These are phyloP conservation scores for Genyomyrus donnyi DNA, from an alignment of 2,113 vertebrate genomes.

Conservation along the genomic window DNA sequence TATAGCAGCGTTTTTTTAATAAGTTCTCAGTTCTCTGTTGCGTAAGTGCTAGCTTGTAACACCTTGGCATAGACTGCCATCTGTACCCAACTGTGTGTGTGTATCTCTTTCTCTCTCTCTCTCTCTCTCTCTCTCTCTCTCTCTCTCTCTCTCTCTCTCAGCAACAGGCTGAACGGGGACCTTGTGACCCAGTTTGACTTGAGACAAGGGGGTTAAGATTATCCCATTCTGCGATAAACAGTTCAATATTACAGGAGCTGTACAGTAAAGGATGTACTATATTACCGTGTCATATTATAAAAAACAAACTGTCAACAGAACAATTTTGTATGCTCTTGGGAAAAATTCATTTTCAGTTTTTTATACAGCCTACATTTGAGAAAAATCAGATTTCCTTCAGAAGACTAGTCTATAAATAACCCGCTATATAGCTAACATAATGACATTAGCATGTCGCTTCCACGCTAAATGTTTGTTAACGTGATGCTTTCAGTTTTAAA, in stretches of 20 bases:
- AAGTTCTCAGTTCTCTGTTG: background rate
- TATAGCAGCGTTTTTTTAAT: background rate
- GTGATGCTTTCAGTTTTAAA: background rate
- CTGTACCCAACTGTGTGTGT: conserved; percentile 19
- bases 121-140: background rate
- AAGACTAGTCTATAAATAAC: background rate
- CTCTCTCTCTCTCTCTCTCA: conserved; percentile 20
- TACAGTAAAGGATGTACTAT: background rate
- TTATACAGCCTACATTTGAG: background rate
- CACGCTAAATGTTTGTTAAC: background rate
- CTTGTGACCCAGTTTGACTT: conserved; percentile 26
- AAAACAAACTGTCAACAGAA: background rate
- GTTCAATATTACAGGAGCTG: background rate
- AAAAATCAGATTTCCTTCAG: background rate
- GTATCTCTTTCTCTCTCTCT: background rate
- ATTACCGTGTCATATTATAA: background rate
- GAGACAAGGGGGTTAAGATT: background rate
- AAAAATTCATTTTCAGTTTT: background rate
- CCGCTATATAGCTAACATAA: background rate
- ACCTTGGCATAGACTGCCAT: conserved; percentile 24
- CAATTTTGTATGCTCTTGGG: background rate
- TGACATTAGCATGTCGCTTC: background rate
- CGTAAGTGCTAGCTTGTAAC: conserved; percentile 11
- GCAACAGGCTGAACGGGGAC: conserved; percentile 28
- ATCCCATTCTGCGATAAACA: conserved; percentile 21